Conservation (phyloP, 1,140 invertebrate genomes). For the Spodoptera frugiperda region DNA sequence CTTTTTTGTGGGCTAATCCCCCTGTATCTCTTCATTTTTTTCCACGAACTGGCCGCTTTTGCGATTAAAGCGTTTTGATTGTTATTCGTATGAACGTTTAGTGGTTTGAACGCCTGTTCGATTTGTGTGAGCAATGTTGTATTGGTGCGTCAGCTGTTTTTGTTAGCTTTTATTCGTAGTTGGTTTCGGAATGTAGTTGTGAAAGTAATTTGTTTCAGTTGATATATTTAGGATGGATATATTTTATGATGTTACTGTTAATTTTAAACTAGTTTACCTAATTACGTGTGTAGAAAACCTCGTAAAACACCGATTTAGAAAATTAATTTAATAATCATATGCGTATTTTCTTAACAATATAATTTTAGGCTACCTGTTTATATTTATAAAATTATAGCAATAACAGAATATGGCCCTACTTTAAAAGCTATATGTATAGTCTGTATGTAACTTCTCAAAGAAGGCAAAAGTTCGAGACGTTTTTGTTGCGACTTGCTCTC, state of each 20-base stretch:
- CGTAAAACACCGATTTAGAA: too few relatives aligned
- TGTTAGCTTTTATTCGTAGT: background rate
- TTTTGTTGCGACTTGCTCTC: background rate
- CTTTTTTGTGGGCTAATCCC: constrained; percentile 64
- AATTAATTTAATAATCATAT: too few relatives aligned
- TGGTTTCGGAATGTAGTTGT: background rate
- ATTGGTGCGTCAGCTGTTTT: background rate
- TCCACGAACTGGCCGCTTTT: constrained; percentile 31
- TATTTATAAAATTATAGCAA: too few relatives aligned
- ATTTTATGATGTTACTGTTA: background rate
- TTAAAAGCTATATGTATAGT: too few relatives aligned
- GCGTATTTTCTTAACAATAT: too few relatives aligned
- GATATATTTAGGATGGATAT: background rate
- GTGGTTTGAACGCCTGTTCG: constrained; percentile 24
- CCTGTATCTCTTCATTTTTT: constrained; percentile 47
- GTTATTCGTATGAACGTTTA: constrained; percentile 4
- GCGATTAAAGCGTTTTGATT: constrained; percentile 31
- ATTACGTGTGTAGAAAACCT: too few relatives aligned
- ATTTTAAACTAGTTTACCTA: too few relatives aligned
- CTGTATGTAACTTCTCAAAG: background rate
- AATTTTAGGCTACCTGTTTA: too few relatives aligned
- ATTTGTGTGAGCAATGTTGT: constrained; percentile 41
- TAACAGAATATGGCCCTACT: too few relatives aligned
- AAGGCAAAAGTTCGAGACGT: background rate
- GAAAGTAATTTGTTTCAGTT: background rate